phyloP scores from a whole-genome alignment of 2,113 vertebrate species.

The Phasianus colchicus region DNA sequence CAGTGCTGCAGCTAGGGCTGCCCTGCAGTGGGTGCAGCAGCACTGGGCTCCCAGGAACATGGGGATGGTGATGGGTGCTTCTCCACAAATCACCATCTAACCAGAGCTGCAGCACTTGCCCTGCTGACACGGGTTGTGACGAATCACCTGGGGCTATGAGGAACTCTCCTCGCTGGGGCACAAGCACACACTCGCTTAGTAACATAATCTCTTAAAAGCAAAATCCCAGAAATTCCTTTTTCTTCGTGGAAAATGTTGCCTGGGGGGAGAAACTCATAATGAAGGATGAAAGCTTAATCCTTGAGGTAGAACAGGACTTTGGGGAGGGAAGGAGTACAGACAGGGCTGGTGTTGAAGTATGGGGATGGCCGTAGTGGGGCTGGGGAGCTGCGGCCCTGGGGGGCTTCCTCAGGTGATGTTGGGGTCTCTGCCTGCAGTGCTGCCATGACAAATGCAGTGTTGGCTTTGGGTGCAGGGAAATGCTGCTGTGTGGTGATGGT shows the following conservation, averaged over 20 bases:
- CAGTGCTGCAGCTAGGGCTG: background rate
- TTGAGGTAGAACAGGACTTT: conserved; percentile 56
- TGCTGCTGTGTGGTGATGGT: background rate
- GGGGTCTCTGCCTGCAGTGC: rapidly evolving
- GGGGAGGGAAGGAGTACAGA: background rate
- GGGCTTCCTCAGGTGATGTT: rapidly evolving
- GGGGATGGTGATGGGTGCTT: background rate
- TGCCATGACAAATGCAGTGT: background rate
- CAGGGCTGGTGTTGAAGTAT: conserved; percentile 46
- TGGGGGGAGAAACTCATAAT: conserved; percentile 56
- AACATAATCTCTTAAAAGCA: conserved; percentile 72
- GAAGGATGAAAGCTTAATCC: conserved; percentile 73
- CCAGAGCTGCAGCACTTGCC: rapidly evolving
- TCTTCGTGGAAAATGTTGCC: conserved; percentile 62
- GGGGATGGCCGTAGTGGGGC: background rate
- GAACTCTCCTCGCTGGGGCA: background rate
- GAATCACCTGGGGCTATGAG: background rate
- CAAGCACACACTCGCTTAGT: conserved; percentile 37
- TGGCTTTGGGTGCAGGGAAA: background rate
- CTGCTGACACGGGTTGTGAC: background rate
- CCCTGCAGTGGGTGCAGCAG: background rate
- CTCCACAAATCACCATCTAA: rapidly evolving
- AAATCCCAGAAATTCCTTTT: conserved; percentile 66
- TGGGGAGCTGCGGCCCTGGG: no score
- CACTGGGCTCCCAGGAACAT: background rate